A percentile compares a stretch with the other conserved stretches of the same genome.
phyloP scores from a whole-genome alignment of 1,140 invertebrate species.

The Heliothis virescens region DNA sequence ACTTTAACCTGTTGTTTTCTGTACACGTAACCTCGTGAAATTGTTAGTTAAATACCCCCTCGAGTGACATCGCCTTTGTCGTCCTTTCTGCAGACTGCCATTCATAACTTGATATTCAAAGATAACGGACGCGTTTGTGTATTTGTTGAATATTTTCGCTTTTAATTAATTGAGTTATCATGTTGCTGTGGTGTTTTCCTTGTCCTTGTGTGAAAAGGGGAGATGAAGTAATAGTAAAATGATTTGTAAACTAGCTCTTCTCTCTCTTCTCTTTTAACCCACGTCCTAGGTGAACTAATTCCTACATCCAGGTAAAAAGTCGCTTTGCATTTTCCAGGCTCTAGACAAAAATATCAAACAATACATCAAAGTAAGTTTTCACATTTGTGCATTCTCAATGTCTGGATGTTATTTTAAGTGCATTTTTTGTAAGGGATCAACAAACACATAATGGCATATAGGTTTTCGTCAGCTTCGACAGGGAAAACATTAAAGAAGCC shows the following conservation, averaged over 20 bases:
- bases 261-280: too few relatives aligned
- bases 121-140: slow-evolving; percentile 21
- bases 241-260: too few relatives aligned
- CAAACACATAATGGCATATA: neutral
- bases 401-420: too few relatives aligned
- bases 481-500: slow-evolving; percentile 7
- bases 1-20: too few relatives aligned
- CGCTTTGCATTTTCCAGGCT: too few relatives aligned
- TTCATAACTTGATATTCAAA: slow-evolving; percentile 24
- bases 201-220: neutral
- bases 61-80: slow-evolving; percentile 20
- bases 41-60: neutral
- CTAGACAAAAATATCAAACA: too few relatives aligned
- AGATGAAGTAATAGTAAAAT: too few relatives aligned
- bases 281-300: too few relatives aligned
- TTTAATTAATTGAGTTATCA: slow-evolving; percentile 26
- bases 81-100: neutral
- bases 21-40: slow-evolving; percentile 14
- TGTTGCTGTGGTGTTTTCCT: neutral
- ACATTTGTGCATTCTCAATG: too few relatives aligned
- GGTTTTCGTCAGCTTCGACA: neutral
- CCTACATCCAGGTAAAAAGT: too few relatives aligned
- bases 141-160: neutral
- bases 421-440: too few relatives aligned
- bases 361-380: too few relatives aligned